Percentiles rank a stretch among this genome's conserved stretches.
Conservation (phyloP, 2,888 invertebrate species). For the Plusia festucae region DNA sequence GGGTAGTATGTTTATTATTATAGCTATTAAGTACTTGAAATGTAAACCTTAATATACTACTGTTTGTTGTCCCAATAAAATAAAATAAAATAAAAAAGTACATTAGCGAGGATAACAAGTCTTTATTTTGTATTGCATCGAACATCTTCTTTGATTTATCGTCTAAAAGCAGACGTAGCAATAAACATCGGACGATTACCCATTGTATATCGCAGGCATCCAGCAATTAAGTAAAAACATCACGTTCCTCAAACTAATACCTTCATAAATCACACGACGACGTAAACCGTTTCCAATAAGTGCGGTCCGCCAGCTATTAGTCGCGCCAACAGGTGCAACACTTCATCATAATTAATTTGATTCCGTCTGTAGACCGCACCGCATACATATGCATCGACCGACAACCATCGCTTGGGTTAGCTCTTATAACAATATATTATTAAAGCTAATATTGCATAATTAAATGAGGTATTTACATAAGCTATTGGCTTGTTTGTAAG, state of each 20-base stretch:
- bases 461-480: conserved; percentile 14
- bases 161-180: not conserved
- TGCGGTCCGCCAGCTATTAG: conserved; percentile 61
- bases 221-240: conserved; percentile 43
- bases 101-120: too few relatives aligned
- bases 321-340: conserved; percentile 64
- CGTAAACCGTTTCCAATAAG: conserved; percentile 56
- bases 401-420: conserved; percentile 17
- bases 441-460: conserved; percentile 48
- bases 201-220: not conserved
- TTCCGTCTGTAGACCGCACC: conserved; percentile 55
- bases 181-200: not conserved
- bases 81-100: too few relatives aligned
- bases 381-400: conserved; percentile 58
- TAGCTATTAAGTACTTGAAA: too few relatives aligned
- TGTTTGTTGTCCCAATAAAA: too few relatives aligned
- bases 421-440: conserved; percentile 46
- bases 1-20: too few relatives aligned
- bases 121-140: not conserved
- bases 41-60: too few relatives aligned
- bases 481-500: conserved; percentile 8
- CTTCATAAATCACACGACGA: conserved; percentile 44
- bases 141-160: not conserved
- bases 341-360: conserved; percentile 69
- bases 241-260: conserved; percentile 49